Evolutionary conservation across 2,888 invertebrate species (phyloP), one percentile per base, ranked within the genome.

Genomic region (Megastigmus dorsalis): DNA sequence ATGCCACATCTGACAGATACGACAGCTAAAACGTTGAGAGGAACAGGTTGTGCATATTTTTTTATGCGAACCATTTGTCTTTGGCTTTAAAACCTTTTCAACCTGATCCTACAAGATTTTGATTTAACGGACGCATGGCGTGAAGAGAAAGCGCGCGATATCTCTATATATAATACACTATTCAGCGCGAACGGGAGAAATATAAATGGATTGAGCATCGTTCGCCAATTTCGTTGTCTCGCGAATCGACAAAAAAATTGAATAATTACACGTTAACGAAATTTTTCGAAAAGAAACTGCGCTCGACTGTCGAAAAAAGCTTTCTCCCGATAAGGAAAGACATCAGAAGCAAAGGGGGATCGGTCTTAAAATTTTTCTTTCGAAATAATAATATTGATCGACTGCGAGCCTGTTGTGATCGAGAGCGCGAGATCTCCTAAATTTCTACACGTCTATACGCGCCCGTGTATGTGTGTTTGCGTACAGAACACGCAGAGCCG

Each of bases 371-470:
- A 36, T 70, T 62, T 54, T 43, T 52, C 62, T 55, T 62, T 69
- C 50, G 60, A 69, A 52, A 69, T 66, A 10, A 66, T 15, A 68
- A 68, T 41, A 69, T 54, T 41, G 26, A 52, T 50, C n/a, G n/a
- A n/a, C n/a, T n/a, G 26, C 20, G 28, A 30, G 20, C 15, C 48
- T 36, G 30, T 33, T 62, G 45, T 28, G 41, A 62, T 62, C 26
- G 45, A 33, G 43, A 48, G 50, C 50, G n/a, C 63, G 15, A n/a
- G n/a, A 63, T 26, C 28, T 23, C 45, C 66, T 33, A 59, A 48
- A 38, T 20, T 36, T 57, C 50, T 38, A 38, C 36, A 36, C 20
- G 33, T 55, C 43, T 43, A 15, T 55, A 10, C 36, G 2, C n/a
- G n/a, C n/a, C n/a, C n/a, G n/a, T n/a, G n/a, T n/a, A n/a, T n/a